These are phyloP conservation scores for Megastigmus dorsalis DNA, from an alignment of 2,888 invertebrate species.

Conservation along the genomic window DNA sequence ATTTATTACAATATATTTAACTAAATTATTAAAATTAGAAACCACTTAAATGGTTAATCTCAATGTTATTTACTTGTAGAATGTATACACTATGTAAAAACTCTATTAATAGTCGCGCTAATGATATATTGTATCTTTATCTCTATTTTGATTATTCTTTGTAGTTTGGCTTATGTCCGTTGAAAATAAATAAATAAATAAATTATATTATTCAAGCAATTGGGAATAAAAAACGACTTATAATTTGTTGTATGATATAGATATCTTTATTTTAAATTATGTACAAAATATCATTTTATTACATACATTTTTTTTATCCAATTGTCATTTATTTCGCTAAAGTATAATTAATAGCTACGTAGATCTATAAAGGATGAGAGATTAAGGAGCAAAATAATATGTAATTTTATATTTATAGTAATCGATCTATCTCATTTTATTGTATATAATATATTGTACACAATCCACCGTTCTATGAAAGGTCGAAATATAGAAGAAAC, in stretches of 20 bases:
- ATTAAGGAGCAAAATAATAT: constrained; percentile 42
- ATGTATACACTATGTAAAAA: too few relatives aligned
- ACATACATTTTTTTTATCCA: constrained; percentile 34
- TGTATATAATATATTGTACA: constrained; percentile 51
- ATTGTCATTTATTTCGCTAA: not conserved
- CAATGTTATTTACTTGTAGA: too few relatives aligned
- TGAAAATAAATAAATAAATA: too few relatives aligned
- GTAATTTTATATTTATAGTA: constrained; percentile 47
- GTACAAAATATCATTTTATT: constrained; percentile 35
- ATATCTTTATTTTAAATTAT: constrained; percentile 48
- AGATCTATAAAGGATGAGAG: constrained; percentile 19
- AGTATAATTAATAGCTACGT: constrained; percentile 19
- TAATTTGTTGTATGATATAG: constrained; percentile 9
- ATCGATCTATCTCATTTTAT: constrained; percentile 52
- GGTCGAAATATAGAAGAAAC: constrained; percentile 31
- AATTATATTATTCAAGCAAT: too few relatives aligned
- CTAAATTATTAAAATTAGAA: too few relatives aligned
- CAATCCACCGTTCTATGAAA: constrained; percentile 47
- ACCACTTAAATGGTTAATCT: too few relatives aligned
- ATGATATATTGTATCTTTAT: too few relatives aligned
- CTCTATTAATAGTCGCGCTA: too few relatives aligned
- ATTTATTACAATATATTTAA: too few relatives aligned
- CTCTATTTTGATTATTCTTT: too few relatives aligned
- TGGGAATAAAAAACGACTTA: not conserved
- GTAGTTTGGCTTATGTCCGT: too few relatives aligned